Conservation (phyloP, 2,888 invertebrate species). For the Agriotes lineatus region DNA sequence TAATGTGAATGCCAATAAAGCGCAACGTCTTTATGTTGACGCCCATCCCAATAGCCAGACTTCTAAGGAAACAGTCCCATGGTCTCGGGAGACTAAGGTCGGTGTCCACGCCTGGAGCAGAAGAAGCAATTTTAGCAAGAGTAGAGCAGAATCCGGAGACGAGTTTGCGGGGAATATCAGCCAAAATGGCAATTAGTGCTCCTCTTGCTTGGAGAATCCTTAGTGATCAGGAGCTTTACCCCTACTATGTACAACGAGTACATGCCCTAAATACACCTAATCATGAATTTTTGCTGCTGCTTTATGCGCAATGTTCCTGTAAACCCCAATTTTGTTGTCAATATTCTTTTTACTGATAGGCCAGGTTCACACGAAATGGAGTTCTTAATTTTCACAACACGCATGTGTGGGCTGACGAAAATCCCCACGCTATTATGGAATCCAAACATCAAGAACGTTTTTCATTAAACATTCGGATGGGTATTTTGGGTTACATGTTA, state of each 20-base stretch:
- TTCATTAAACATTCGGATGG: too few species aligned
- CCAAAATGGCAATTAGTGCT: constrained; percentile 14
- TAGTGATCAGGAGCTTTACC: background rate
- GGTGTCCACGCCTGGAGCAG: background rate
- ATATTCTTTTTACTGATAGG: too few species aligned
- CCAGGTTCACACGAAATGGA: too few species aligned
- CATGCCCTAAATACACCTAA: too few species aligned
- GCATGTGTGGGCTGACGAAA: too few species aligned
- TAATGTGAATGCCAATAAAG: background rate
- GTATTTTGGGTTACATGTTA: too few species aligned
- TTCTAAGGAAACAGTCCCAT: background rate
- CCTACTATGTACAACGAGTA: constrained; percentile 14
- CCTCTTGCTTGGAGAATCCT: constrained; percentile 23
- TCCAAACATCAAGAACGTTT: too few species aligned
- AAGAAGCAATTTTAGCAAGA: background rate
- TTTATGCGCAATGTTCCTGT: too few species aligned
- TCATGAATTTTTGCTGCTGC: too few species aligned
- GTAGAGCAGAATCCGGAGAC: constrained; percentile 4
- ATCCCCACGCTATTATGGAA: too few species aligned
- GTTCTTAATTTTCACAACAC: too few species aligned
- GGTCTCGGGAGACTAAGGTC: background rate
- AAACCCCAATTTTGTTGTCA: too few species aligned
- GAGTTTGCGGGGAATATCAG: background rate
- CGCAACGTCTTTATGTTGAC: background rate
- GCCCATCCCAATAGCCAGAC: background rate